phyloP scores from a whole-genome alignment of 2,797 vertebrate species.

The Valencia hispanica region DNA sequence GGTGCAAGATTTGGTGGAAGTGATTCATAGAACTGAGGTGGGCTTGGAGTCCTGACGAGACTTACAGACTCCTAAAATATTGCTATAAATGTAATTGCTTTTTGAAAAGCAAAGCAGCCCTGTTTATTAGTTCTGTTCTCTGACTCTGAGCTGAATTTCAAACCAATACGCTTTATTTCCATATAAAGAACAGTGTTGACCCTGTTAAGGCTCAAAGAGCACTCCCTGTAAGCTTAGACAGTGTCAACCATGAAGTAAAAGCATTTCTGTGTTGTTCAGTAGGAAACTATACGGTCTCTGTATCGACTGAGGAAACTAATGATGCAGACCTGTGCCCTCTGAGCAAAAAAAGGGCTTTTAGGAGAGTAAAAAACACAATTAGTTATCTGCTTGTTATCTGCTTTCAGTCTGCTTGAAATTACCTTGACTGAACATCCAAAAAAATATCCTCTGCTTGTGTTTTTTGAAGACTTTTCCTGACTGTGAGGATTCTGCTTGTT shows the following conservation, averaged over 20 bases:
- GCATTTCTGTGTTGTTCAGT: constrained; percentile 7
- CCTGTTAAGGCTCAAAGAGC: constrained; percentile 27
- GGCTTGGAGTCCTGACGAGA: constrained; percentile 48
- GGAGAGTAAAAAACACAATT: constrained; percentile 5
- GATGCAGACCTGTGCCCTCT: constrained; percentile 6
- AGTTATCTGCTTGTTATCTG: not conserved
- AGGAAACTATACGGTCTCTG: constrained; percentile 1
- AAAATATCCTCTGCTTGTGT: not conserved
- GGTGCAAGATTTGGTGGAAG: constrained; percentile 20
- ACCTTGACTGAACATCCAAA: not conserved
- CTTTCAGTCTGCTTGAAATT: not conserved
- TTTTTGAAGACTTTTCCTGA: not conserved
- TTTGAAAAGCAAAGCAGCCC: constrained; percentile 44
- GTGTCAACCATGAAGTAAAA: constrained; percentile 31
- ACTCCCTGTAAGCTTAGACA: constrained; percentile 15
- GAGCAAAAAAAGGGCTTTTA: constrained; percentile 20
- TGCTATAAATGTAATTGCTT: constrained; percentile 48
- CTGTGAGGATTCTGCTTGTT: not conserved
- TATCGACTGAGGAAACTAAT: constrained; percentile 18
- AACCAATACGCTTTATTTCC: constrained; percentile 29
- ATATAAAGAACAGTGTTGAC: constrained; percentile 37
- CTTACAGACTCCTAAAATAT: constrained; percentile 55
- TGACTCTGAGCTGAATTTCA: constrained; percentile 34
- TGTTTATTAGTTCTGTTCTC: constrained; percentile 43
- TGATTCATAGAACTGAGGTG: constrained; percentile 44